These are phyloP conservation scores for Mastomys coucha DNA, from an alignment of 2,113 vertebrate genomes.

Conservation along the genomic window DNA sequence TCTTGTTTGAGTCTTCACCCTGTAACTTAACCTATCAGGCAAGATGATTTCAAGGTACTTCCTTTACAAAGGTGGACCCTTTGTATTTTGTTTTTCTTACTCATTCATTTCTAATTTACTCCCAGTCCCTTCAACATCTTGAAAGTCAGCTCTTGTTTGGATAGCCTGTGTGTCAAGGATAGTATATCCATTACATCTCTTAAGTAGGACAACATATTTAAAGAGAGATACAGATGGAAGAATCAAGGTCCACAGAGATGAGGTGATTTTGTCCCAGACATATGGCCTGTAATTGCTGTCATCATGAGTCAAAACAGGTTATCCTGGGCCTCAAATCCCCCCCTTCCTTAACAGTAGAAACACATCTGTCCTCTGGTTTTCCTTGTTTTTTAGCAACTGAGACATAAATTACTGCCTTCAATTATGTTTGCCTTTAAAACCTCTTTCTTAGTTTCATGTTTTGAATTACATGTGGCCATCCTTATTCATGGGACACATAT, in stretches of 20 bases:
- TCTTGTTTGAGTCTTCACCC: not conserved
- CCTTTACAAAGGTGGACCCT: slow-evolving; percentile 64
- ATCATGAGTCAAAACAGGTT: slow-evolving; percentile 33
- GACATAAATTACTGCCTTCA: not conserved
- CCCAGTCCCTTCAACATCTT: slow-evolving; percentile 22
- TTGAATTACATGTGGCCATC: not conserved
- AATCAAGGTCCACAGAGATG: not conserved
- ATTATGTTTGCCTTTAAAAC: not conserved
- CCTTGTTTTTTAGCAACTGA: not conserved
- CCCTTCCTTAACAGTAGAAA: not conserved
- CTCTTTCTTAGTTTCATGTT: not conserved
- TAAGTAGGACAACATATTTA: not conserved
- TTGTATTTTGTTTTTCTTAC: slow-evolving; percentile 57
- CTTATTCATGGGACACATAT: not conserved
- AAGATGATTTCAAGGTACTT: slow-evolving; percentile 11
- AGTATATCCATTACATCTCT: not conserved
- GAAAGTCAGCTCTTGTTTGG: not conserved
- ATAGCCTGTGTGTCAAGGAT: not conserved
- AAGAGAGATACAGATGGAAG: not conserved
- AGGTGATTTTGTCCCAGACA: not conserved
- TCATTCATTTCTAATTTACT: slow-evolving; percentile 41
- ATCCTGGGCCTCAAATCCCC: not conserved
- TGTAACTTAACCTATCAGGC: not conserved
- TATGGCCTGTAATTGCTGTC: not conserved
- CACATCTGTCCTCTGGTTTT: slow-evolving; percentile 46